Evolutionary conservation across 1,140 invertebrate species (phyloP).

Genomic region (Saccostrea cuccullata): DNA sequence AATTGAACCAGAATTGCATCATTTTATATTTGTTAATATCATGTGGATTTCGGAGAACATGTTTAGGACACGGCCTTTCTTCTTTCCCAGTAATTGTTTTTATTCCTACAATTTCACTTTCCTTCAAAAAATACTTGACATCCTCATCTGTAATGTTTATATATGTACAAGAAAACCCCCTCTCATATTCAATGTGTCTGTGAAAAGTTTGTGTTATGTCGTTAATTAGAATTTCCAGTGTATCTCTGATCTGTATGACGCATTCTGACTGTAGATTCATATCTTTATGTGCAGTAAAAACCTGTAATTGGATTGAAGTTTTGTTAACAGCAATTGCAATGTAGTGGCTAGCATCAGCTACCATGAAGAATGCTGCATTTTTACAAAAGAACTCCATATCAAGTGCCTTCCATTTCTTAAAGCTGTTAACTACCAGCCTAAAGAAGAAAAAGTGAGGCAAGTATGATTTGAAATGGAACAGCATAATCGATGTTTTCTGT

Average conservation of each 20-base stretch:
- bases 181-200: neutral
- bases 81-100: too few relatives aligned
- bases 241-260: neutral
- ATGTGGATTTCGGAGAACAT: too few relatives aligned
- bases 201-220: neutral
- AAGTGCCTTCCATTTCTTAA: neutral
- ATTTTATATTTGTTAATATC: too few relatives aligned
- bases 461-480: neutral
- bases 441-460: neutral
- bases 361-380: neutral
- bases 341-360: neutral
- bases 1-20: too few relatives aligned
- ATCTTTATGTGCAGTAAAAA: neutral
- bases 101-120: too few relatives aligned
- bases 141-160: neutral
- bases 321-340: neutral
- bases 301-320: neutral
- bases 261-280: neutral
- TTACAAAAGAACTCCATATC: neutral
- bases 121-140: neutral
- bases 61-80: too few relatives aligned
- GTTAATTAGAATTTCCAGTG: neutral
- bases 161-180: neutral
- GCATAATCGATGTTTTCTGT: neutral
- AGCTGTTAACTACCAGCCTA: neutral